A percentile compares a stretch with the other conserved stretches of the same genome.
phyloP scores from a whole-genome alignment of 2,797 vertebrate genomes.

The Urosaurus nigricauda region DNA sequence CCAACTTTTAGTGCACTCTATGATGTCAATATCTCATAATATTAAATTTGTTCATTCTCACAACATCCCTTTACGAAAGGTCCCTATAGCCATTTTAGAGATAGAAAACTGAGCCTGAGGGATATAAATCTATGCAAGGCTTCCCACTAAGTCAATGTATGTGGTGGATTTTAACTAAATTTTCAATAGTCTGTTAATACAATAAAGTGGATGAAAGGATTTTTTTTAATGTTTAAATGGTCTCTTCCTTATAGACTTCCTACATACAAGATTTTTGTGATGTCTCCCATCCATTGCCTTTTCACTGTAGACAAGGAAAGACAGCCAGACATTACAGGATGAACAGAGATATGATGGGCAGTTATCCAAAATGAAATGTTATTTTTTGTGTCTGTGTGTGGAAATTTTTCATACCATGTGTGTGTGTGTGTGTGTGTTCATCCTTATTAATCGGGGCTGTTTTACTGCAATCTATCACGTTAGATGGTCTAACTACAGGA shows the following conservation, averaged over 20 bases:
- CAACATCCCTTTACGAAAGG: background rate
- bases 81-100: background rate
- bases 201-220: background rate
- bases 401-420: no score
- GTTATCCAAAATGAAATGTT: background rate
- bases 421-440: no score
- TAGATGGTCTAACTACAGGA: no score
- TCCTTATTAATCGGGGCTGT: no score
- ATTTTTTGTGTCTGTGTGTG: no score
- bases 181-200: background rate
- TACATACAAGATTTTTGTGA: background rate
- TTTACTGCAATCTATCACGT: no score
- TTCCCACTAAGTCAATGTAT: background rate
- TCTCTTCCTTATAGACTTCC: background rate
- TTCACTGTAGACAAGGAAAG: background rate
- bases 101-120: background rate
- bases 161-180: background rate
- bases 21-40: background rate
- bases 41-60: background rate
- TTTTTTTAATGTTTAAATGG: background rate
- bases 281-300: background rate
- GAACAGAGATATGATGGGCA: background rate
- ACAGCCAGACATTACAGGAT: background rate
- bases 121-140: background rate
- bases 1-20: background rate